Percentiles rank a stretch among this genome's conserved stretches.
Conservation (phyloP, 1,140 invertebrate species). For the Macrostomum lignano region DNA sequence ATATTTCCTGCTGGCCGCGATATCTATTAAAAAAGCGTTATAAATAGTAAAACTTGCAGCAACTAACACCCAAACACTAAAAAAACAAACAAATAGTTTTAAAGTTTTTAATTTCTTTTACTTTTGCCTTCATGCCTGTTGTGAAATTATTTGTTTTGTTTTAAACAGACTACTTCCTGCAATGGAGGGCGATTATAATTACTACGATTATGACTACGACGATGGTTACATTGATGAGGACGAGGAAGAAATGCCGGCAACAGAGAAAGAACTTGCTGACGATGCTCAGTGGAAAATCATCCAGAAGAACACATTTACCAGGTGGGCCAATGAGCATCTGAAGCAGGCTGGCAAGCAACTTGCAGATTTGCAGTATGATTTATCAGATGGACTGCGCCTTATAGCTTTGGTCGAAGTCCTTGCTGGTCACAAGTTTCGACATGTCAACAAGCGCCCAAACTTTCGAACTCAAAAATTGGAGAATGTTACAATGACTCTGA, state of each 20-base stretch:
- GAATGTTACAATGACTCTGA: conserved; percentile 58
- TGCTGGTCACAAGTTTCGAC: conserved; percentile 47
- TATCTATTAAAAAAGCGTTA: too few species aligned
- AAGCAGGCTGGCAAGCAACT: conserved; percentile 49
- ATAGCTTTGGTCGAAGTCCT: conserved; percentile 57
- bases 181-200: conserved; percentile 5
- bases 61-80: too few species aligned
- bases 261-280: conserved; percentile 5
- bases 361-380: conserved; percentile 48
- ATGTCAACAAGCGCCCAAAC: conserved; percentile 54
- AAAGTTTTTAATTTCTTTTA: too few species aligned
- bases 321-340: conserved; percentile 73
- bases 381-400: conserved; percentile 52
- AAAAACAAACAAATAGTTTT: too few species aligned
- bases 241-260: conserved; percentile 5
- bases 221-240: conserved; percentile 6
- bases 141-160: too few species aligned
- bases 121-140: too few species aligned
- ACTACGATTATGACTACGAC: not conserved
- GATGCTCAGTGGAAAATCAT: conserved; percentile 46
- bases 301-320: conserved; percentile 72
- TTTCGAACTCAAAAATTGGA: conserved; percentile 47
- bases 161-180: too few species aligned
- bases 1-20: too few species aligned
- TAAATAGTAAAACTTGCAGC: too few species aligned